These are phyloP conservation scores for Eupithecia abbreviata DNA, from an alignment of 2,888 invertebrate genomes.

Conservation along the genomic window DNA sequence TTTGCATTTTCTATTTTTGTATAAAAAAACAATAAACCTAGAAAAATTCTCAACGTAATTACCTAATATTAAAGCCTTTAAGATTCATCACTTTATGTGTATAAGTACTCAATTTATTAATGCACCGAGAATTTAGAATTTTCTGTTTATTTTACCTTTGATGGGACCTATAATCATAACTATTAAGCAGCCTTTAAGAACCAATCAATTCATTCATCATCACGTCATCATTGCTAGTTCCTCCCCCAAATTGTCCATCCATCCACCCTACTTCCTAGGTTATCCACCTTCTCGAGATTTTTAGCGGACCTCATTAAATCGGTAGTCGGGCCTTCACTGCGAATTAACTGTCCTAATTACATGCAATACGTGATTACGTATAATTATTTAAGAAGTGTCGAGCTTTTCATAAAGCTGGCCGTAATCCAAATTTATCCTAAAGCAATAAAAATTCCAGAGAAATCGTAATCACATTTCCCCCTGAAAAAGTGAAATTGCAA, in stretches of 20 bases:
- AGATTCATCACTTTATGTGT: too few relatives aligned
- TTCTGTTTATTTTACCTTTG: too few relatives aligned
- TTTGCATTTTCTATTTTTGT: too few relatives aligned
- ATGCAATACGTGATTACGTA: slow-evolving; percentile 4
- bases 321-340: not conserved
- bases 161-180: too few relatives aligned
- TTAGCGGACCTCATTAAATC: not conserved
- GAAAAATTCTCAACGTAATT: too few relatives aligned
- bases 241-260: too few relatives aligned
- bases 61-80: not conserved
- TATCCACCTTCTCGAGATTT: not conserved
- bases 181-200: too few relatives aligned
- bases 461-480: slow-evolving; percentile 15
- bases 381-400: slow-evolving; percentile 22
- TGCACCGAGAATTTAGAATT: too few relatives aligned
- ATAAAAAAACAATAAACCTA: too few relatives aligned
- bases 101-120: too few relatives aligned
- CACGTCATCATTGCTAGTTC: too few relatives aligned
- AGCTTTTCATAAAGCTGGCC: slow-evolving; percentile 19
- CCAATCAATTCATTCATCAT: too few relatives aligned
- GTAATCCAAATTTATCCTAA: slow-evolving; percentile 17
- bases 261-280: not conserved
- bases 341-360: slow-evolving; percentile 25
- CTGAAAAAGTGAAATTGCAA: slow-evolving; percentile 17
- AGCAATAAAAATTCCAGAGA: slow-evolving; percentile 6